A percentile compares a stretch with the other conserved stretches of the same genome.
Conservation (phyloP, 2,113 vertebrate genomes). For the Ptilonorhynchus violaceus region DNA sequence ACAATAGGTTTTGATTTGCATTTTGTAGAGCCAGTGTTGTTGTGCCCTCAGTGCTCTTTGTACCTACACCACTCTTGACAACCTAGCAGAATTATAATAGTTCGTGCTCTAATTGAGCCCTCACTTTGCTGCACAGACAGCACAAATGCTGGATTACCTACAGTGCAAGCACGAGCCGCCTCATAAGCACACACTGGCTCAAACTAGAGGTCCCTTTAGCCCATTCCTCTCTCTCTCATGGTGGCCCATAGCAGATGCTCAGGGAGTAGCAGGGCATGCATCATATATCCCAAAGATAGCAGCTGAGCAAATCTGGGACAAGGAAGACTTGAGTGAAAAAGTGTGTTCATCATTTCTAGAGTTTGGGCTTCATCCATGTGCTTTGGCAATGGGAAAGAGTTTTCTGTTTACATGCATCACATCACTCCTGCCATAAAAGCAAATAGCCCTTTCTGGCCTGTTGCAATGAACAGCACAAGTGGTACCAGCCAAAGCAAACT, state of each 20-base stretch:
- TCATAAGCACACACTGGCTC: not conserved
- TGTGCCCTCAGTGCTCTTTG: not conserved
- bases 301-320: constrained; percentile 27
- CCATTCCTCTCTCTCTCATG: not conserved
- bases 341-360: not conserved
- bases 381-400: not conserved
- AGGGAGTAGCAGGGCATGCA: constrained; percentile 2
- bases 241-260: constrained; percentile 16
- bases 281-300: constrained; percentile 10
- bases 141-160: not conserved
- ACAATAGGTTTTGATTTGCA: not conserved
- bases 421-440: not conserved
- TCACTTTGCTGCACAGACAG: not conserved
- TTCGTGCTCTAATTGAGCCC: not conserved
- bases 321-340: not conserved
- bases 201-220: not conserved
- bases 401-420: not conserved
- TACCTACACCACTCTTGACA: not conserved
- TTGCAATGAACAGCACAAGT: not conserved
- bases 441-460: not conserved
- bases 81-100: not conserved
- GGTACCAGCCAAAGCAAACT: not conserved
- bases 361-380: not conserved
- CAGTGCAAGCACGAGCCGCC: not conserved
- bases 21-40: not conserved